phyloP scores from a whole-genome alignment of 53 echinoderm and acorn worm genomes.

The Zoroaster sp. region DNA sequence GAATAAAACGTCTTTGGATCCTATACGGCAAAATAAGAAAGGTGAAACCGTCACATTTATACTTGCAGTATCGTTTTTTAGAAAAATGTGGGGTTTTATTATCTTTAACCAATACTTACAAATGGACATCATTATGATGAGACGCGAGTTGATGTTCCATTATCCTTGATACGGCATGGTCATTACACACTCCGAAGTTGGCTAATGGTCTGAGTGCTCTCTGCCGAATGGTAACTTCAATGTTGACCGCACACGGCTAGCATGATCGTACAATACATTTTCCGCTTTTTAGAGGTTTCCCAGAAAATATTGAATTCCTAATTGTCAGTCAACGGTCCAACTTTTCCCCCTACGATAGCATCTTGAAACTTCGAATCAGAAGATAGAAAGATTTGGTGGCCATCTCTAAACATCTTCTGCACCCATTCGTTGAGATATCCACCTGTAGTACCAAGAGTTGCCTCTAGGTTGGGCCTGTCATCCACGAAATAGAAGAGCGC shows the following conservation, averaged over 20 bases:
- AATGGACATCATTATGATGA: background rate
- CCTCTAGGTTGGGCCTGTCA: constrained; percentile 10
- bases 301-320: constrained; percentile 2
- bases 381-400: constrained; percentile 14
- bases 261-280: background rate
- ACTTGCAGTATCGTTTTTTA: too few relatives aligned
- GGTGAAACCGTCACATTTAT: too few relatives aligned
- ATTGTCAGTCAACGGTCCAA: constrained; percentile 15
- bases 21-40: too few relatives aligned
- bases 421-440: constrained; percentile 7
- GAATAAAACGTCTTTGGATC: too few relatives aligned
- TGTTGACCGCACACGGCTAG: background rate
- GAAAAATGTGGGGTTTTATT: too few relatives aligned
- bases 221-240: background rate
- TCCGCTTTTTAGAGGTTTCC: background rate
- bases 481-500: constrained; percentile 8
- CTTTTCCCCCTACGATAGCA: background rate
- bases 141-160: background rate
- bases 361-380: constrained; percentile 28
- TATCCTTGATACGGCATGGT: background rate
- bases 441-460: background rate
- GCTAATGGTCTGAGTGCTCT: background rate
- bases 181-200: background rate
- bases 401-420: background rate
- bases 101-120: too few relatives aligned